A percentile compares a stretch with the other conserved stretches of the same genome.
Evolutionary conservation across 92 coral and sea anemone genomes (phyloP).

Genomic region (Zoanthus gigantus): DNA sequence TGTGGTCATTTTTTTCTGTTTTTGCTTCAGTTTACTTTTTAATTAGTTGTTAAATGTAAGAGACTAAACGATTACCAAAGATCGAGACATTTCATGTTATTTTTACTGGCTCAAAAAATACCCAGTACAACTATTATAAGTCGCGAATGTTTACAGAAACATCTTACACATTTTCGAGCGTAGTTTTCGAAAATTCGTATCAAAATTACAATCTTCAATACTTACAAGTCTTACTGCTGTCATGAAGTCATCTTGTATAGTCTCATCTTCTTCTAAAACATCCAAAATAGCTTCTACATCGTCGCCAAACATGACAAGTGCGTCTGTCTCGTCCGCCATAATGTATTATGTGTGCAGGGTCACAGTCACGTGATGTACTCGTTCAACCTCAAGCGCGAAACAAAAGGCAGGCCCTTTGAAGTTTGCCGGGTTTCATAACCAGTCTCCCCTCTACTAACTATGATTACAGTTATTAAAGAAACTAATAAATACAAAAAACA

Average conservation of each 20-base stretch:
- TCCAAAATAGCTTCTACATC: conserved; percentile 13
- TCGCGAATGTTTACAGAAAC: conserved; percentile 1
- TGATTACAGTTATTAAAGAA: no score
- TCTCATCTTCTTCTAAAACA: conserved; percentile 19
- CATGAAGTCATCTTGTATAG: neutral
- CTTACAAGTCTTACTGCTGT: neutral
- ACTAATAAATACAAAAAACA: no score
- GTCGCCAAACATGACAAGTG: conserved; percentile 13
- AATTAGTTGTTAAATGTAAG: neutral
- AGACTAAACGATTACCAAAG: neutral
- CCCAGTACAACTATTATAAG: conserved; percentile 1
- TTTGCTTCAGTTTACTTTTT: conserved; percentile 2
- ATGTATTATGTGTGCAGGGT: conserved; percentile 7
- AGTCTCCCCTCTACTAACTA: no score
- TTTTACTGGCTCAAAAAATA: neutral
- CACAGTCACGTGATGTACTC: neutral
- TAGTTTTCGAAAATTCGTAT: conserved; percentile 36
- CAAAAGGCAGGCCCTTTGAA: no score
- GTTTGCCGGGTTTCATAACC: no score
- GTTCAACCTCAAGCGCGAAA: no score
- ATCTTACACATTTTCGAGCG: conserved; percentile 1
- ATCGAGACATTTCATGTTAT: neutral
- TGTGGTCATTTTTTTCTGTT: neutral
- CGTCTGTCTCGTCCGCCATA: conserved; percentile 13
- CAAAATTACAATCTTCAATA: conserved; percentile 28